Conservation (phyloP, 2,888 invertebrate species). For the Ophioninae sp. region DNA sequence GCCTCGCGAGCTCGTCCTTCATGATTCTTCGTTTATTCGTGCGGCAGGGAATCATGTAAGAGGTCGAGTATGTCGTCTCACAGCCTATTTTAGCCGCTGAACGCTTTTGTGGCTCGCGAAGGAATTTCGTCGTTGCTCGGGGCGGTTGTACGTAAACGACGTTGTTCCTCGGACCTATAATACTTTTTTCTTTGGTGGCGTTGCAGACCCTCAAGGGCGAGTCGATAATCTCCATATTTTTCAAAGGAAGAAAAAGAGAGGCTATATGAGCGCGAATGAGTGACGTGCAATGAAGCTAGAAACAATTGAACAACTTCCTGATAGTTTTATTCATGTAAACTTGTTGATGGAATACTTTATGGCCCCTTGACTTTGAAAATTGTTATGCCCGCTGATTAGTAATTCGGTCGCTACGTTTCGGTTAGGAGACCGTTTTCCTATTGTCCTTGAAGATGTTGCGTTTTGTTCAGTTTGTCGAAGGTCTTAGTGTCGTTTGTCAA, state of each 20-base stretch:
- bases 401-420: background rate
- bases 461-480: background rate
- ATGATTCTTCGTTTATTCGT: background rate
- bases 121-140: conserved; percentile 15
- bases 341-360: background rate
- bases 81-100: conserved; percentile 52
- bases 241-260: background rate
- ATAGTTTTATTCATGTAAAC: background rate
- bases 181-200: conserved; percentile 6
- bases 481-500: background rate
- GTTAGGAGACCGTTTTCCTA: background rate
- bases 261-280: background rate
- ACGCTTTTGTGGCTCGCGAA: conserved; percentile 40
- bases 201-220: conserved; percentile 38
- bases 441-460: background rate
- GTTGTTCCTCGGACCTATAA: conserved; percentile 11
- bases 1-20: background rate
- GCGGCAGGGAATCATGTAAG: conserved; percentile 54
- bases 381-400: background rate
- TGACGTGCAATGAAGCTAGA: conserved; percentile 24
- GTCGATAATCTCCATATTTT: conserved; percentile 57
- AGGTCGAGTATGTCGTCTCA: conserved; percentile 62
- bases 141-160: conserved; percentile 58
- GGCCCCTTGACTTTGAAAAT: background rate
- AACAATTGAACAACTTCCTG: conserved; percentile 29